Evolutionary conservation across 2,797 vertebrate species (phyloP).

Genomic region (Sebastes iracundus): DNA sequence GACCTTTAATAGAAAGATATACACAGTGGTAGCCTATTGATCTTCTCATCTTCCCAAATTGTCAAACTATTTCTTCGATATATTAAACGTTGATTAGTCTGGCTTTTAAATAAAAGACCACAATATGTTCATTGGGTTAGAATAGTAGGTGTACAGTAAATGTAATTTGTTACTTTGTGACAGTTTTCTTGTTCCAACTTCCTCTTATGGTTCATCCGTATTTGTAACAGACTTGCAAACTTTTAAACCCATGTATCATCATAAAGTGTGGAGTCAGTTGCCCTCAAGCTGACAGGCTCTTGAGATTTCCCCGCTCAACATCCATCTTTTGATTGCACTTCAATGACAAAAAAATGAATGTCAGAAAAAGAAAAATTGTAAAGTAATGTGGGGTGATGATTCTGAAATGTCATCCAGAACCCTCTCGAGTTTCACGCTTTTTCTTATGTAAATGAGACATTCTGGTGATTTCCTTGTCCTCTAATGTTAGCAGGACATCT

Average conservation of each 20-base stretch:
- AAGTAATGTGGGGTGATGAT: constrained; percentile 3
- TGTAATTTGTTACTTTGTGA: not conserved
- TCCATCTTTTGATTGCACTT: constrained; percentile 54
- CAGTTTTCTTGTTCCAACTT: not conserved
- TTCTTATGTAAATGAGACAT: constrained; percentile 34
- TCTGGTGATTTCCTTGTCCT: constrained; percentile 1
- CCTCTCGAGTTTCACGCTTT: constrained; percentile 29
- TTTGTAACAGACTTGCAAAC: constrained; percentile 37
- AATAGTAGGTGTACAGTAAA: not conserved
- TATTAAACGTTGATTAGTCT: not conserved
- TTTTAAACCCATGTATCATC: constrained; percentile 42
- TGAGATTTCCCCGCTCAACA: constrained; percentile 35
- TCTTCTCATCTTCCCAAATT: not conserved
- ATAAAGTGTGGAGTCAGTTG: constrained; percentile 35
- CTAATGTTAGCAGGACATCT: constrained; percentile 27
- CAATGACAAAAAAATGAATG: constrained; percentile 7
- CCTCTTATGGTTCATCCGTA: not conserved
- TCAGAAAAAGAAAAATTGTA: constrained; percentile 13
- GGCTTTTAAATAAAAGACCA: not conserved
- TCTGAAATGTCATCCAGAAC: constrained; percentile 13
- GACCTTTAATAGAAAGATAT: not conserved
- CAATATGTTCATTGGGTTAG: not conserved
- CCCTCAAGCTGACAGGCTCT: constrained; percentile 37
- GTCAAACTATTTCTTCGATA: not conserved
- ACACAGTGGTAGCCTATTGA: not conserved